Evolutionary conservation across 2,797 vertebrate genomes (phyloP).

Genomic region (Chromobotia macracanthus): DNA sequence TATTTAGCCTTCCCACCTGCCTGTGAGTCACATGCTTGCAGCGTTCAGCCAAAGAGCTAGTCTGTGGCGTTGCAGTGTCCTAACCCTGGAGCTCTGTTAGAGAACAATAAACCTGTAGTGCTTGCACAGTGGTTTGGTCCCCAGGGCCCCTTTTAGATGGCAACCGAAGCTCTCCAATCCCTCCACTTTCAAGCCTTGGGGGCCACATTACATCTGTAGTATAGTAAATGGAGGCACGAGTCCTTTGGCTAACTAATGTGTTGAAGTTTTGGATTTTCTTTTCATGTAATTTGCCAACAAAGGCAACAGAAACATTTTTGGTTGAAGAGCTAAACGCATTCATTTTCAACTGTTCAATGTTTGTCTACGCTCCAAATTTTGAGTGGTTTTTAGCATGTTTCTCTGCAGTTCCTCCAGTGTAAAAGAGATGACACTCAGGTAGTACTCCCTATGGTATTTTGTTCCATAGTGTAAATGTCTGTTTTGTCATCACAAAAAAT

Average conservation of each 20-base stretch:
- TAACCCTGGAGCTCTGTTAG: constrained; percentile 28
- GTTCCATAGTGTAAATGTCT: too few species aligned
- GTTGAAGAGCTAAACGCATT: too few species aligned
- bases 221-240: neutral
- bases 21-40: constrained; percentile 16
- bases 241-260: neutral
- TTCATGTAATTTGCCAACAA: too few species aligned
- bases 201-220: neutral
- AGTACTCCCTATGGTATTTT: too few species aligned
- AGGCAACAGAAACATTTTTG: too few species aligned
- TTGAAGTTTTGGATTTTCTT: neutral
- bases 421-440: too few species aligned
- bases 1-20: constrained; percentile 25
- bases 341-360: too few species aligned
- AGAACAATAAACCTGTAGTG: constrained; percentile 47
- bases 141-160: constrained; percentile 45
- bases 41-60: constrained; percentile 8
- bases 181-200: constrained; percentile 39
- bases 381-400: too few species aligned
- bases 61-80: constrained; percentile 15
- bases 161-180: constrained; percentile 56
- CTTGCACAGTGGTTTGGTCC: constrained; percentile 36
- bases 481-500: too few species aligned
- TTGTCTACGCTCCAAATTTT: too few species aligned
- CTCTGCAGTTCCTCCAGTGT: too few species aligned